These are phyloP conservation scores for Pelosia muscerda DNA, from an alignment of 2,888 invertebrate genomes.

Conservation along the genomic window DNA sequence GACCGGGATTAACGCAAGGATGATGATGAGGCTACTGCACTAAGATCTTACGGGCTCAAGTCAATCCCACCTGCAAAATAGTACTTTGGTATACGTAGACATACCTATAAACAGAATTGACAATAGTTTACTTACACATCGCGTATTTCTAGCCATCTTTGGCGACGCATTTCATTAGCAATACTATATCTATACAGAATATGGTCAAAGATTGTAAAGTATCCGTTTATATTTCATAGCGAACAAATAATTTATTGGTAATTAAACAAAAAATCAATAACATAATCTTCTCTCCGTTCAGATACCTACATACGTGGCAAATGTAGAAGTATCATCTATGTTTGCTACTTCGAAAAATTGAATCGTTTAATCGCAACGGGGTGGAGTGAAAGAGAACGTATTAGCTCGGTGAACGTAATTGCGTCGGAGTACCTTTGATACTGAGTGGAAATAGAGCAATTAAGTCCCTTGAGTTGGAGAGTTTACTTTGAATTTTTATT, in stretches of 20 bases:
- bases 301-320: constrained; percentile 52
- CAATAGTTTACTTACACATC: too few species aligned
- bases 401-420: constrained; percentile 68
- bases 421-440: constrained; percentile 71
- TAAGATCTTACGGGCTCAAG: too few species aligned
- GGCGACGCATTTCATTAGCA: too few species aligned
- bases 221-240: too few species aligned
- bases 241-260: not conserved
- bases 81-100: too few species aligned
- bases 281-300: not conserved
- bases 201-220: too few species aligned
- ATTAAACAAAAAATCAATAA: not conserved
- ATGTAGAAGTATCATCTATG: constrained; percentile 67
- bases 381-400: constrained; percentile 65
- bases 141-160: too few species aligned
- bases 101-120: too few species aligned
- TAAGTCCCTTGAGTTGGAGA: constrained; percentile 63
- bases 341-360: constrained; percentile 76
- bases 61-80: too few species aligned
- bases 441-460: constrained; percentile 68
- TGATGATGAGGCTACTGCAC: too few species aligned
- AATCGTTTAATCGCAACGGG: constrained; percentile 73
- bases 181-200: too few species aligned
- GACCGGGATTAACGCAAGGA: too few species aligned
- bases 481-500: constrained; percentile 64